Percentiles rank a stretch among this genome's conserved stretches.
These are phyloP conservation scores for Papilio xuthus DNA, from an alignment of 1,140 invertebrate genomes.

Conservation along the genomic window DNA sequence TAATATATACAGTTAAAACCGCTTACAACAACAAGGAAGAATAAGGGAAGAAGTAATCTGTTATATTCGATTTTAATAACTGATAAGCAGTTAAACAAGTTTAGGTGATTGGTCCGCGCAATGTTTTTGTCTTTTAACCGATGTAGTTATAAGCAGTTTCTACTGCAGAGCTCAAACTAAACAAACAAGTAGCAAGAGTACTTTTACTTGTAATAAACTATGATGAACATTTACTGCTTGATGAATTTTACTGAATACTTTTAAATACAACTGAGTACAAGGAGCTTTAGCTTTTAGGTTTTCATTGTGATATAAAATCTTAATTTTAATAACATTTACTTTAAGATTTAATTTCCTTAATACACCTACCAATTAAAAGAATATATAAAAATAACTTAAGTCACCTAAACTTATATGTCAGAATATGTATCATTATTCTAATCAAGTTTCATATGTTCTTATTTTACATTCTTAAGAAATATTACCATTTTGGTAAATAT, in stretches of 20 bases:
- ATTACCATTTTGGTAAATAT: neutral
- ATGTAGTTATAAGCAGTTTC: too few species aligned
- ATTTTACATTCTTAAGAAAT: neutral
- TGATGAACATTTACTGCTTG: too few species aligned
- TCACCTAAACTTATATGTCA: neutral
- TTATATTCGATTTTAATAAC: too few species aligned
- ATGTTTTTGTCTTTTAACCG: too few species aligned
- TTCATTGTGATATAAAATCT: neutral
- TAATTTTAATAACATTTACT: conserved; percentile 2
- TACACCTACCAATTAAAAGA: neutral
- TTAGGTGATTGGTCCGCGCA: too few species aligned
- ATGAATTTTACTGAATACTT: neutral
- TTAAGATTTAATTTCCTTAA: conserved; percentile 5
- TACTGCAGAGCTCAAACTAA: neutral
- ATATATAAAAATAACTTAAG: neutral
- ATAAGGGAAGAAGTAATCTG: too few species aligned
- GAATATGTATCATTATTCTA: neutral
- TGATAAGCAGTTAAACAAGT: too few species aligned
- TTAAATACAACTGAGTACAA: neutral
- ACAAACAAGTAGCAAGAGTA: neutral
- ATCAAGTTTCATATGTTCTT: neutral
- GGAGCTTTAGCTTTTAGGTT: neutral
- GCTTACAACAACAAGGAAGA: too few species aligned
- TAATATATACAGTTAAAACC: too few species aligned
- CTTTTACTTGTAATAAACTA: neutral